Percentiles rank a stretch among this genome's conserved stretches.
These are phyloP conservation scores for Anthonomus grandis DNA, from an alignment of 1,140 invertebrate genomes.

Conservation along the genomic window DNA sequence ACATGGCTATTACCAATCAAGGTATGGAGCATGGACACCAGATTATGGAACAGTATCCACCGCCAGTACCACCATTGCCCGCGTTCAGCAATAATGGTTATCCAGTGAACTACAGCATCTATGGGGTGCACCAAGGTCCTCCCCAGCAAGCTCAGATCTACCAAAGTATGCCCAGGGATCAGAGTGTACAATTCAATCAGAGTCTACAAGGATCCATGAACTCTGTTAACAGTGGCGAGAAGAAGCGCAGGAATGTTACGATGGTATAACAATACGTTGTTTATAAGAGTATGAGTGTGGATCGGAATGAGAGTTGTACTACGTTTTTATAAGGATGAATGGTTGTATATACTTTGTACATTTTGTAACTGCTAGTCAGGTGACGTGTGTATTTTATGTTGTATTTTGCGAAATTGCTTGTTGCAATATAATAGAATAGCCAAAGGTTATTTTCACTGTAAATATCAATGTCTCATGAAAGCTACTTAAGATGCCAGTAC, in stretches of 20 bases:
- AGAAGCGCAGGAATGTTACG: slow-evolving; percentile 56
- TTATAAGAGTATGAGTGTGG: slow-evolving; percentile 33
- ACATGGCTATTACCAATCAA: slow-evolving; percentile 45
- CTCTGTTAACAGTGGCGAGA: slow-evolving; percentile 56
- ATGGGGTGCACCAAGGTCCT: slow-evolving; percentile 46
- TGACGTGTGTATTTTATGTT: background rate
- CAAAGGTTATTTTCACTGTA: slow-evolving; percentile 6
- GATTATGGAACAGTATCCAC: slow-evolving; percentile 43
- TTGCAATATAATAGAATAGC: background rate
- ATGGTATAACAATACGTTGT: slow-evolving; percentile 54
- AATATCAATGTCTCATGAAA: slow-evolving; percentile 7
- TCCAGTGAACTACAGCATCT: slow-evolving; percentile 47
- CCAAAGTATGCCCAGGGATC: slow-evolving; percentile 48
- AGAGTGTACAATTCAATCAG: slow-evolving; percentile 51
- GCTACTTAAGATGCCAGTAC: slow-evolving; percentile 28
- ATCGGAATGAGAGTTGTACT: slow-evolving; percentile 34
- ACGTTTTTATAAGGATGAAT: slow-evolving; percentile 31
- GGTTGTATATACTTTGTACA: slow-evolving; percentile 15
- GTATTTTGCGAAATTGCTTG: background rate
- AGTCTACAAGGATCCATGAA: slow-evolving; percentile 55
- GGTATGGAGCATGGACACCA: slow-evolving; percentile 39
- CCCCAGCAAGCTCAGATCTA: slow-evolving; percentile 41
- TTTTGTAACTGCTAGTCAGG: slow-evolving; percentile 21
- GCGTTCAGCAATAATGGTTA: slow-evolving; percentile 41
- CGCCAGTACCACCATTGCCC: slow-evolving; percentile 48